These are phyloP conservation scores for Oxycera nigricornis DNA, from an alignment of 2,888 invertebrate genomes.

Conservation along the genomic window DNA sequence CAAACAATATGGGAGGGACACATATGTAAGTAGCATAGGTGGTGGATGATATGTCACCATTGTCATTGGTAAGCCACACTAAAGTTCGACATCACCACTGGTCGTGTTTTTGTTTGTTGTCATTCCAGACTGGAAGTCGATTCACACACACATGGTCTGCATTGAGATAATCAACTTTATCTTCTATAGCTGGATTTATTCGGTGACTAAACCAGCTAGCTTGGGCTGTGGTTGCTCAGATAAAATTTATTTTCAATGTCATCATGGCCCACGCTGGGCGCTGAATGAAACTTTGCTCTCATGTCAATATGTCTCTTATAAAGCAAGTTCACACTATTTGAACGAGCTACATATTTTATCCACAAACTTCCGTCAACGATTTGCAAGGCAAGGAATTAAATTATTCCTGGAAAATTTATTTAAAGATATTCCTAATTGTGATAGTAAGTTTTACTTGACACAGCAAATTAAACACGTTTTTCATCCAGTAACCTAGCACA, in stretches of 20 bases:
- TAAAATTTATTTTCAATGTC: constrained; percentile 35
- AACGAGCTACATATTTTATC: too few species aligned
- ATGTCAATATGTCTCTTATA: background rate
- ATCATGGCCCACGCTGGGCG: constrained; percentile 3
- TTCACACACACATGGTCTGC: background rate
- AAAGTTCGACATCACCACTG: constrained; percentile 6
- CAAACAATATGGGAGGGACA: too few species aligned
- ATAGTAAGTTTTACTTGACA: too few species aligned
- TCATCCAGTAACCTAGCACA: too few species aligned
- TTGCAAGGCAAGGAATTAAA: too few species aligned
- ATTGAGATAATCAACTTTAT: background rate
- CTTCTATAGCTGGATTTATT: background rate
- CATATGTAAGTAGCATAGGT: background rate
- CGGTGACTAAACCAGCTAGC: background rate
- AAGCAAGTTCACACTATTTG: too few species aligned
- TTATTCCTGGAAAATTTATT: too few species aligned
- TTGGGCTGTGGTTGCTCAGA: background rate
- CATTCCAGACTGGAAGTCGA: constrained; percentile 1
- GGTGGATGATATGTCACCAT: background rate
- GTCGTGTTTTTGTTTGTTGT: background rate
- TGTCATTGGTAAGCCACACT: background rate
- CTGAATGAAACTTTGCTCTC: background rate
- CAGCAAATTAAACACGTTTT: too few species aligned
- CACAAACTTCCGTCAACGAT: too few species aligned
- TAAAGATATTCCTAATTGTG: too few species aligned